phyloP scores from a whole-genome alignment of 2,797 vertebrate species.

The Thaleichthys pacificus region DNA sequence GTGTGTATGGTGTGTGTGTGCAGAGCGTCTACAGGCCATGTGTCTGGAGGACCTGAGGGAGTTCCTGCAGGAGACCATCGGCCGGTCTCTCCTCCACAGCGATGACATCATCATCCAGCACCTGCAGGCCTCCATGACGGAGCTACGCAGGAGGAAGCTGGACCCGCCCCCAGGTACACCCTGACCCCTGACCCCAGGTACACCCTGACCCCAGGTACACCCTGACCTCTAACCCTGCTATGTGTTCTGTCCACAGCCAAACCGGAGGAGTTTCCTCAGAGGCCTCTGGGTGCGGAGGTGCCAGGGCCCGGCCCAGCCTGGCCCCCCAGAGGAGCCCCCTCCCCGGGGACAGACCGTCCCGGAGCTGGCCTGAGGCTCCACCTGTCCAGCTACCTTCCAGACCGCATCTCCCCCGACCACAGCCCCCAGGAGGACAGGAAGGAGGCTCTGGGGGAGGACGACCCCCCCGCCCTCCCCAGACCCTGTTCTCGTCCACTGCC shows the following conservation, averaged over 20 bases:
- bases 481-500: slow-evolving; percentile 69
- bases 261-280: slow-evolving; percentile 79
- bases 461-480: slow-evolving; percentile 60
- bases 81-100: slow-evolving; percentile 65
- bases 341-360: slow-evolving; percentile 40
- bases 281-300: slow-evolving; percentile 80
- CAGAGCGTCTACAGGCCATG: slow-evolving; percentile 78
- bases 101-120: slow-evolving; percentile 72
- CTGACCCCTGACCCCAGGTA: neutral
- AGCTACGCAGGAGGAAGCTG: slow-evolving; percentile 81
- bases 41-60: slow-evolving; percentile 80
- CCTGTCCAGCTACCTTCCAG: slow-evolving; percentile 53
- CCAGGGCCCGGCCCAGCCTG: slow-evolving; percentile 68
- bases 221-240: no score
- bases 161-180: slow-evolving; percentile 79
- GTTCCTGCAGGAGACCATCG: slow-evolving; percentile 81
- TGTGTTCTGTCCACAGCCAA: slow-evolving; percentile 69
- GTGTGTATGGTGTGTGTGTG: neutral
- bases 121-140: slow-evolving; percentile 76
- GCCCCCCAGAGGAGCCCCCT: slow-evolving; percentile 36
- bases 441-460: slow-evolving; percentile 41
- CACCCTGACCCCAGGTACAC: neutral
- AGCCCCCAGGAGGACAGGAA: slow-evolving; percentile 57
- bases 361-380: slow-evolving; percentile 51
- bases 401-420: slow-evolving; percentile 58